A percentile compares a stretch with the other conserved stretches of the same genome.
These are phyloP conservation scores for Rhagonycha fulva DNA, from an alignment of 2,888 invertebrate genomes.

Conservation along the genomic window DNA sequence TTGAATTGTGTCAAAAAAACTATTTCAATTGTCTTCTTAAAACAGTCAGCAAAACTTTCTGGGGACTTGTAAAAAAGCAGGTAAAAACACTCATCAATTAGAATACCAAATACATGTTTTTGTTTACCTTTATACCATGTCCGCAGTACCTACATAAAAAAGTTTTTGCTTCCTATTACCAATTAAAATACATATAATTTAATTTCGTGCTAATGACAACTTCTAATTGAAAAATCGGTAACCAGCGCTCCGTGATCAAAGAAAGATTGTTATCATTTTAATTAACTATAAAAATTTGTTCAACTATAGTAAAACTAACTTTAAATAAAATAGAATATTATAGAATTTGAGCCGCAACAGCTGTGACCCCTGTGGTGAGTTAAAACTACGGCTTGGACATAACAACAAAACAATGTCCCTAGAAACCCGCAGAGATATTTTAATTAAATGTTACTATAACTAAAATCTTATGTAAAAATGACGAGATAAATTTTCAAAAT, in stretches of 20 bases:
- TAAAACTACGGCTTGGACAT: slow-evolving; percentile 44
- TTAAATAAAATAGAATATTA: slow-evolving; percentile 44
- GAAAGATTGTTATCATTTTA: slow-evolving; percentile 1
- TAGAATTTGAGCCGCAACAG: slow-evolving; percentile 47
- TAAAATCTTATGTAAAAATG: not conserved
- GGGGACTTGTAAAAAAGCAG: not conserved
- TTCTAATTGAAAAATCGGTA: not conserved
- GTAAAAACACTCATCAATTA: not conserved
- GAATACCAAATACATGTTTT: not conserved
- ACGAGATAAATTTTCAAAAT: not conserved
- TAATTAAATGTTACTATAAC: slow-evolving; percentile 42
- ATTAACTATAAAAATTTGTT: slow-evolving; percentile 11
- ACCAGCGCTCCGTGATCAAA: not conserved
- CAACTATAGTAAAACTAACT: slow-evolving; percentile 6
- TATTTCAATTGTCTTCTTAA: not conserved
- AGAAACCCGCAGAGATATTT: slow-evolving; percentile 45
- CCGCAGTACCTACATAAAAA: not conserved
- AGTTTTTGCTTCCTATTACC: not conserved
- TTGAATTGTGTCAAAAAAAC: slow-evolving; percentile 8
- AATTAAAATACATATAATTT: not conserved
- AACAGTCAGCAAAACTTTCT: not conserved
- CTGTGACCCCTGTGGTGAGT: slow-evolving; percentile 49
- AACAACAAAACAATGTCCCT: slow-evolving; percentile 49
- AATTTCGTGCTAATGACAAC: not conserved
- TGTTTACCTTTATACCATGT: not conserved